Conservation (phyloP, 2,797 vertebrate species). For the Sebastes cheni region DNA sequence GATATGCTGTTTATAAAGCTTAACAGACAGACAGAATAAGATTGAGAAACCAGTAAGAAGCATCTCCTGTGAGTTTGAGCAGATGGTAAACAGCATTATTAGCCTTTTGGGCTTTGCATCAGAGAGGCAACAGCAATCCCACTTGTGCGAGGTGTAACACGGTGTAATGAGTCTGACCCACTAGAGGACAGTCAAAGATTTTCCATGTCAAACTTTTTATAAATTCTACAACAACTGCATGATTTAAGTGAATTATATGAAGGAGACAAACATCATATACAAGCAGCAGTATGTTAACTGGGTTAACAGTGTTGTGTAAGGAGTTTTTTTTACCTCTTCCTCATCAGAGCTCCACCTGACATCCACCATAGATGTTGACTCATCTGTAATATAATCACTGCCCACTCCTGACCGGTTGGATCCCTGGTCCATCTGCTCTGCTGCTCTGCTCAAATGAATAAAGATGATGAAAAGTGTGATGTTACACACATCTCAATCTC, state of each 20-base stretch:
- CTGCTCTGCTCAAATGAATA: slow-evolving; percentile 7
- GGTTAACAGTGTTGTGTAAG: background rate
- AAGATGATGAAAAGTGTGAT: background rate
- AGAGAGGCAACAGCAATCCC: background rate
- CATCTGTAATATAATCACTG: slow-evolving; percentile 70
- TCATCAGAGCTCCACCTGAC: slow-evolving; percentile 66
- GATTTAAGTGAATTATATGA: background rate
- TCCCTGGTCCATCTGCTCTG: slow-evolving; percentile 70
- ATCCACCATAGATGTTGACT: slow-evolving; percentile 56
- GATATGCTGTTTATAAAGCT: background rate
- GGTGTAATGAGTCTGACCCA: slow-evolving; percentile 6
- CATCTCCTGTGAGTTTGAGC: background rate
- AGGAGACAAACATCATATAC: background rate
- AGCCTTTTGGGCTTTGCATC: slow-evolving; percentile 11
- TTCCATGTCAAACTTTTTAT: background rate
- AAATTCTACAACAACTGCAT: background rate
- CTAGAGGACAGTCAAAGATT: slow-evolving; percentile 20
- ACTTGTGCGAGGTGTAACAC: slow-evolving; percentile 12
- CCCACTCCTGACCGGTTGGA: slow-evolving; percentile 56
- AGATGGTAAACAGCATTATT: slow-evolving; percentile 7
- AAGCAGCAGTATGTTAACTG: background rate
- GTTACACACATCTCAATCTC: background rate
- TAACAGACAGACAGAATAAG: background rate
- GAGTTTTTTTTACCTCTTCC: slow-evolving; percentile 52
- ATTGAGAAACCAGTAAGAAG: background rate